Evolutionary conservation across 35 echinoderm and acorn worm genomes (phyloP), one percentile per base, ranked within the genome.

Genomic region (Apostichopus parvimensis): DNA sequence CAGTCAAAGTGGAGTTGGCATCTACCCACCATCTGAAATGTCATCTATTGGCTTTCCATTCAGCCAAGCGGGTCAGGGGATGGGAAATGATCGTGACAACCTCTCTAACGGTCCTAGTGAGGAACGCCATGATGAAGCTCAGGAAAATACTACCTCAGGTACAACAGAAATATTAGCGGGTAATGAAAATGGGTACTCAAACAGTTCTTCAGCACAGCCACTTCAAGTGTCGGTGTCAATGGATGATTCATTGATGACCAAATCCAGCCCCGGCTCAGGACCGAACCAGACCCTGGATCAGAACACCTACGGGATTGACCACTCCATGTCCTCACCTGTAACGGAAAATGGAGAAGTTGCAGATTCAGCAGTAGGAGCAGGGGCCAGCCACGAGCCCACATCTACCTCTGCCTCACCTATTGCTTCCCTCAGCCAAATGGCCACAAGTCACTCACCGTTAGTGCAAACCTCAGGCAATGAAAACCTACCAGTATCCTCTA

Each of bases 381-480:
- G 71, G 89, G 59, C 53, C 62, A 68, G 60, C 68, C 86, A 88
- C 17, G 89, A 72, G 64, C 72, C 89, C 22, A 59, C 71, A n/a
- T 91, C 89, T 23, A 79, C 89, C 45, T 91, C 89, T 24, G 71
- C 77, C 84, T 84, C 92, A 57, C 92, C 92, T 18, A 89, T 93
- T 54, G 59, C 92, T 79, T 89, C 92, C 84, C 77, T 79, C n/a
- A 90, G 87, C 54, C 92, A 93, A 86, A 94, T 94, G 93, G 89
- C 88, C 12, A 79, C 56, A 7, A 88, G 73, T 55, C 78, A 81
- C 86, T 93, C 92, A 22, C 92, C 92, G 1, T 14, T 87, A 12
- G 45, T 55, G 64, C 77, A 83, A 26, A 20, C 91, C 68, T 65
- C 25, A n/a, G 71, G 71, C 71, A 53, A 92, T 78, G 87, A 88